A percentile compares a stretch with the other conserved stretches of the same genome.
Evolutionary conservation across 2,797 vertebrate species (phyloP).

Genomic region (Helostoma temminkii): DNA sequence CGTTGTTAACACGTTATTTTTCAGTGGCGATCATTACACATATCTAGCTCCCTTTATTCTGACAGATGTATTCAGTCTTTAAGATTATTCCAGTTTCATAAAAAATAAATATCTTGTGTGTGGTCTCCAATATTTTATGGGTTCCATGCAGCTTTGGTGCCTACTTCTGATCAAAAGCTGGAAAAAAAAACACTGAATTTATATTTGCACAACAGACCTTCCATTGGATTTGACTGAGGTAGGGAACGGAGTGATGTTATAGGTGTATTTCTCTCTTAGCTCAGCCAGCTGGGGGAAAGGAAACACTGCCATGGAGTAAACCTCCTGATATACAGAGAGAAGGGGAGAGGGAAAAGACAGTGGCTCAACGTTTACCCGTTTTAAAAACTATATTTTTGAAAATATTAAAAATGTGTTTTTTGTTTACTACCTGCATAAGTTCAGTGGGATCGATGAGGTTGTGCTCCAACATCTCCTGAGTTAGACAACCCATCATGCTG

Average conservation of each 20-base stretch:
- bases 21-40: no score
- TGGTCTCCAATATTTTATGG: background rate
- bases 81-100: no score
- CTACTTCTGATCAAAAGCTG: no score
- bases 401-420: background rate
- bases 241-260: constrained; percentile 98
- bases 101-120: no score
- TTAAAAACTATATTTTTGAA: background rate
- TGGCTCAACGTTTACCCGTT: background rate
- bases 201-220: constrained; percentile 67
- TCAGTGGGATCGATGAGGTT: constrained; percentile 92
- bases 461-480: constrained; percentile 96
- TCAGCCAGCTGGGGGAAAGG: constrained; percentile 97
- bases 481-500: constrained; percentile 95
- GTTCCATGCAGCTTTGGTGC: background rate
- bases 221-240: constrained; percentile 89
- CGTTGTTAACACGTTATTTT: no score
- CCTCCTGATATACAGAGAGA: constrained; percentile 82
- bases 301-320: constrained; percentile 96
- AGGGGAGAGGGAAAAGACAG: background rate
- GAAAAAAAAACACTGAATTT: no score
- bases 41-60: no score
- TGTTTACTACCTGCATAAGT: constrained; percentile 91
- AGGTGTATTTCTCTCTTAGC: constrained; percentile 97
- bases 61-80: no score